phyloP scores from a whole-genome alignment of 2,113 vertebrate genomes.

The Accipiter cooperii region DNA sequence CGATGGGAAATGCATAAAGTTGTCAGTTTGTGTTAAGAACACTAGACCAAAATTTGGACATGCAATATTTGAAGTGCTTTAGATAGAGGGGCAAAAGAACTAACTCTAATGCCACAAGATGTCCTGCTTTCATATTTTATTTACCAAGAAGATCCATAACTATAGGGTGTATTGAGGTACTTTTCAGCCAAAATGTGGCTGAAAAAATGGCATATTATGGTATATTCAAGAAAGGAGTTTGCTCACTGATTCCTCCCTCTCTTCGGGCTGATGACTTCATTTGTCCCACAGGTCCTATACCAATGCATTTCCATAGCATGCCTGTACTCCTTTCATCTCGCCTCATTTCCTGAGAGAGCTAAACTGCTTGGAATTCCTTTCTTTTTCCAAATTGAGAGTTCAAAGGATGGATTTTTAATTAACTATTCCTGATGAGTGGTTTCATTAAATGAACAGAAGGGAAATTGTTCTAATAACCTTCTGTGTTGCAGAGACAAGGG shows the following conservation, averaged over 20 bases:
- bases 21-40: not conserved
- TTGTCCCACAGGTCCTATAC: conserved; percentile 39
- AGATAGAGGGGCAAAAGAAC: not conserved
- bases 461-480: conserved; percentile 21
- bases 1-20: not conserved
- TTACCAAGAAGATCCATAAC: not conserved
- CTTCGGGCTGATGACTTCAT: conserved; percentile 14
- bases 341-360: conserved; percentile 43
- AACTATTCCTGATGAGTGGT: conserved; percentile 37
- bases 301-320: not conserved
- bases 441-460: conserved; percentile 42
- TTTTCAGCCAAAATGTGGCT: not conserved
- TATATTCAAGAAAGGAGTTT: not conserved
- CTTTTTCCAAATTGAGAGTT: conserved; percentile 35
- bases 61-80: not conserved
- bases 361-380: conserved; percentile 47
- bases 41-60: not conserved
- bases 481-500: not conserved
- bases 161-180: not conserved
- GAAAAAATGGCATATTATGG: not conserved
- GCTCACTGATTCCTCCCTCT: not conserved
- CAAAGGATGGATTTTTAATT: conserved; percentile 49
- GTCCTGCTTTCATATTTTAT: not conserved
- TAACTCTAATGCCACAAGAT: not conserved
- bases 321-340: conserved; percentile 11